Conservation (phyloP, 2,888 invertebrate genomes). For the Xylocampa areola region DNA sequence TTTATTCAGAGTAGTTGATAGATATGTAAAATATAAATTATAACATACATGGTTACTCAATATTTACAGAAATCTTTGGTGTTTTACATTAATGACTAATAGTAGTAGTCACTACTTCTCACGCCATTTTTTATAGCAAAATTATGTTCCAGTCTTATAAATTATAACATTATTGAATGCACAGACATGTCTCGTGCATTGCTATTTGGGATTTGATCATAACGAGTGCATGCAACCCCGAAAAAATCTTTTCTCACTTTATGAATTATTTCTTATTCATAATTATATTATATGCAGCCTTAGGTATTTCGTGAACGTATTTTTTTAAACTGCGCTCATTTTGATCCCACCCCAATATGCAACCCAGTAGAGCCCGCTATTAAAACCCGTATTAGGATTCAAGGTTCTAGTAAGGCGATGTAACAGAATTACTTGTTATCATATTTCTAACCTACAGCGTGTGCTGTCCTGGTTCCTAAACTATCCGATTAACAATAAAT, state of each 20-base stretch:
- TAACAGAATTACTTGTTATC: conserved; percentile 31
- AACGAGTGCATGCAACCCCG: conserved; percentile 53
- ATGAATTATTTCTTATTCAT: no score
- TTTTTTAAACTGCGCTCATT: conserved; percentile 54
- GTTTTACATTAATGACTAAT: conserved; percentile 56
- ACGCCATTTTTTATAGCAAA: conserved; percentile 56
- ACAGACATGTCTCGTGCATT: conserved; percentile 50
- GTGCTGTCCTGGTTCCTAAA: conserved; percentile 23
- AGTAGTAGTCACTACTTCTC: conserved; percentile 62
- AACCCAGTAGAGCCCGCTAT: conserved; percentile 25
- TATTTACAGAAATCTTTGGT: conserved; percentile 67
- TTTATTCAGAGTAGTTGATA: conserved; percentile 31
- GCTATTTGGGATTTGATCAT: conserved; percentile 60
- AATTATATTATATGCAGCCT: no score
- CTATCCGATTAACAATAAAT: conserved; percentile 43
- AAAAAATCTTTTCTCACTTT: conserved; percentile 5
- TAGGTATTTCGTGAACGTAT: not conserved
- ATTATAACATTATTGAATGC: conserved; percentile 54
- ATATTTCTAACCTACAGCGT: conserved; percentile 8
- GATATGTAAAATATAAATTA: conserved; percentile 54
- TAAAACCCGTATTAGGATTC: conserved; percentile 34
- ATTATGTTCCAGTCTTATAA: conserved; percentile 63
- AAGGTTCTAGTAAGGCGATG: conserved; percentile 34
- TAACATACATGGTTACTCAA: conserved; percentile 55
- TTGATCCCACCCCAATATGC: conserved; percentile 58